These are phyloP conservation scores for Leptodirus hochenwartii DNA, from an alignment of 2,888 invertebrate genomes.

Conservation along the genomic window DNA sequence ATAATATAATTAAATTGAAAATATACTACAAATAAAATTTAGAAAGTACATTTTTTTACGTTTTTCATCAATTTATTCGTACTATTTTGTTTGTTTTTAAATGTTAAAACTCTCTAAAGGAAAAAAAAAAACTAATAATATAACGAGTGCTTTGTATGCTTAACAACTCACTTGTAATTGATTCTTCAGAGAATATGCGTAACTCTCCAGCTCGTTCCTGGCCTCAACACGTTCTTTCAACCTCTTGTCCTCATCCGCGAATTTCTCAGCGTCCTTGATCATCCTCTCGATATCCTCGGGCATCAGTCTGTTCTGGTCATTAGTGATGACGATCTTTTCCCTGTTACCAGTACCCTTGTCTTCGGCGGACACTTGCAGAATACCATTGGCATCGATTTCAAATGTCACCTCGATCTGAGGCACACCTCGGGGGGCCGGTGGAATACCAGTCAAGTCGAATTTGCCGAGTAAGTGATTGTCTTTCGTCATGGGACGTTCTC, in stretches of 20 bases:
- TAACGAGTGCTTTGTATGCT: no score
- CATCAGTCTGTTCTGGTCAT: slow-evolving; percentile 91
- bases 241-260: slow-evolving; percentile 97
- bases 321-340: slow-evolving; percentile 97
- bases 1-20: no score
- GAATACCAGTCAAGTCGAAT: slow-evolving; percentile 94
- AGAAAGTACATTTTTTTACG: no score
- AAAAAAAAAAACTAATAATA: no score
- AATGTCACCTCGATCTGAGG: slow-evolving; percentile 92
- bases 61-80: no score
- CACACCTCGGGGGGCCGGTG: slow-evolving; percentile 84
- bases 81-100: no score
- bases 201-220: slow-evolving; percentile 91
- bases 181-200: slow-evolving; percentile 94
- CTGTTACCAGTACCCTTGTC: slow-evolving; percentile 98
- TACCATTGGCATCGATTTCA: slow-evolving; percentile 89
- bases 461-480: slow-evolving; percentile 97
- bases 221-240: slow-evolving; percentile 90
- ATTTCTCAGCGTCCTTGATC: slow-evolving; percentile 98
- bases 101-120: no score
- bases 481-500: slow-evolving; percentile 99
- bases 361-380: slow-evolving; percentile 91
- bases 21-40: no score
- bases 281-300: slow-evolving; percentile 98
- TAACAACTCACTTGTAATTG: no score